Evolutionary conservation across 2,113 vertebrate species (phyloP).

Genomic region (Rhea pennata): DNA sequence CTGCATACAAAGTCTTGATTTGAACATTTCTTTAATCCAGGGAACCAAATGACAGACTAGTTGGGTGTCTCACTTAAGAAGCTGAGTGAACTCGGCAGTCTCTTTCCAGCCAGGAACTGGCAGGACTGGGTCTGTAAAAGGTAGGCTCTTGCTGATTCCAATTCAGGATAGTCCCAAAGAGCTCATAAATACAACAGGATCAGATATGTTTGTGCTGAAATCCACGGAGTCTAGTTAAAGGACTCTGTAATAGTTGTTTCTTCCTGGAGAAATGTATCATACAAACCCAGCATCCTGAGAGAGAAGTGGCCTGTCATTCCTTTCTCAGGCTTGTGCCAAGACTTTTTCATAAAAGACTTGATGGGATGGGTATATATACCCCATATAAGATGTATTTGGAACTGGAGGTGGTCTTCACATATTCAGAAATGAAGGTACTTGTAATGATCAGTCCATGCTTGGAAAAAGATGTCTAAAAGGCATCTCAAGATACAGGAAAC

Average conservation of each 20-base stretch:
- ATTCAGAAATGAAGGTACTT: background rate
- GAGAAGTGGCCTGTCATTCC: background rate
- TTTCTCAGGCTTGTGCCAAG: background rate
- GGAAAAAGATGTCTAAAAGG: background rate
- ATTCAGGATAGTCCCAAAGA: background rate
- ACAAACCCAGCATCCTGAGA: background rate
- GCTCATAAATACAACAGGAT: background rate
- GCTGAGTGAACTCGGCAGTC: background rate
- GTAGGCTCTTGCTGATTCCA: background rate
- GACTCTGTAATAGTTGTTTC: background rate
- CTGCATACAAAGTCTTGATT: background rate
- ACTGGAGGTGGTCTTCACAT: background rate
- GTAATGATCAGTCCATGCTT: background rate
- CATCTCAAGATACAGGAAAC: background rate
- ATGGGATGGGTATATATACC: background rate
- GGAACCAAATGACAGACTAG: background rate
- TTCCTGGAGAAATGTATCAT: accelerated
- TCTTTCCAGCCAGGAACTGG: background rate
- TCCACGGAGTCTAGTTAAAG: background rate
- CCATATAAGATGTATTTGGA: accelerated
- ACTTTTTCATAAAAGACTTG: background rate
- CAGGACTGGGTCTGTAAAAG: too few relatives aligned
- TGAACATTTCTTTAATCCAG: background rate
- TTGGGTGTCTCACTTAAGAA: background rate
- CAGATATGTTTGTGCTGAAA: background rate